A percentile compares a stretch with the other conserved stretches of the same genome.
Conservation (phyloP, 2,113 vertebrate genomes). For the Leucoraja erinaceus region DNA sequence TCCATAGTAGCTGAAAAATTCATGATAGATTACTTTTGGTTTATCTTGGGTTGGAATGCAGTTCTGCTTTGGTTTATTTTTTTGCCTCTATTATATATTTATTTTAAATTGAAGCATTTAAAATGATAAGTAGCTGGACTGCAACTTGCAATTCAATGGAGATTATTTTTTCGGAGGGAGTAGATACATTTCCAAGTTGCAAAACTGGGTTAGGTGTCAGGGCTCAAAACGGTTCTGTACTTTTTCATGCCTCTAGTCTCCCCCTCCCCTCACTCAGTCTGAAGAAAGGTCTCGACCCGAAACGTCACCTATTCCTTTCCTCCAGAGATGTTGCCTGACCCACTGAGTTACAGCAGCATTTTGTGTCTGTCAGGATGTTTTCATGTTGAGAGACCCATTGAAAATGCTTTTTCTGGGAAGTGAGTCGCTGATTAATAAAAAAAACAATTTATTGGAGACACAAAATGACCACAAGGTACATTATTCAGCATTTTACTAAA, state of each 20-base stretch:
- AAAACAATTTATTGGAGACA: not conserved
- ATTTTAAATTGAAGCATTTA: not conserved
- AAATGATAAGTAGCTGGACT: not conserved
- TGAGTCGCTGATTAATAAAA: not conserved
- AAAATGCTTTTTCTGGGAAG: not conserved
- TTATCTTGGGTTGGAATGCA: not conserved
- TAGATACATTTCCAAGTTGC: not conserved
- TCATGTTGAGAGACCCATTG: not conserved
- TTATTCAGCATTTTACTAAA: not conserved
- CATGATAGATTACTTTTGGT: not conserved
- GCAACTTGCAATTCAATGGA: not conserved
- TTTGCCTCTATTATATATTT: not conserved
- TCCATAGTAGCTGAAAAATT: not conserved
- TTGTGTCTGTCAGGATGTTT: not conserved
- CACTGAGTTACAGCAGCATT: too few species aligned
- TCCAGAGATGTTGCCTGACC: too few species aligned
- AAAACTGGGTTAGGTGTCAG: not conserved
- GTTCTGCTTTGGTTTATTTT: not conserved
- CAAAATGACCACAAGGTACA: not conserved
- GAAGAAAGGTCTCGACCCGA: too few species aligned
- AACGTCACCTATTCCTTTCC: too few species aligned
- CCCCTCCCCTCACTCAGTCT: too few species aligned
- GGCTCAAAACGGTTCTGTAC: too few species aligned
- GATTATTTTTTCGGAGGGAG: not conserved
- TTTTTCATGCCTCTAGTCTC: too few species aligned